Evolutionary conservation across 92 coral and sea anemone genomes (phyloP).

Genomic region (Epizoanthus stellaris): DNA sequence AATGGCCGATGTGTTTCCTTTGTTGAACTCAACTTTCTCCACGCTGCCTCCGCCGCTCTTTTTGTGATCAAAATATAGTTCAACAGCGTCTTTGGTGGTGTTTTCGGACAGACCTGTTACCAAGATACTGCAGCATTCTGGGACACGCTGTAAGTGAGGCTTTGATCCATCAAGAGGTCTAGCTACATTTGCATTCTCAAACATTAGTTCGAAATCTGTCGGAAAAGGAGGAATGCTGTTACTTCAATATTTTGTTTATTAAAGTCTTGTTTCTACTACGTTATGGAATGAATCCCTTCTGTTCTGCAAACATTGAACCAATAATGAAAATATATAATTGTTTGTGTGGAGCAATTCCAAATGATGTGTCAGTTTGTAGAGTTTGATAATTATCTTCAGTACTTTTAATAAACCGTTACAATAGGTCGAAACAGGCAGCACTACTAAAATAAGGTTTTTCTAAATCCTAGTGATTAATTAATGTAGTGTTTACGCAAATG

Average conservation of each 20-base stretch:
- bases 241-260: too few relatives aligned
- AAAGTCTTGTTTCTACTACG: too few relatives aligned
- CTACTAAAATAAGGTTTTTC: background rate
- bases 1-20: background rate
- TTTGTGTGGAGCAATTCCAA: too few relatives aligned
- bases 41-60: constrained; percentile 39
- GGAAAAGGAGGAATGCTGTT: background rate
- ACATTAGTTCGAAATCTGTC: constrained; percentile 10
- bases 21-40: background rate
- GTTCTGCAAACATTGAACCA: too few relatives aligned
- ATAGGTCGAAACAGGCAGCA: background rate
- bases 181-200: background rate
- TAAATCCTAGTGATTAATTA: too few relatives aligned
- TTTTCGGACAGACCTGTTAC: constrained; percentile 30
- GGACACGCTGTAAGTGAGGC: background rate
- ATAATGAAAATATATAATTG: too few relatives aligned
- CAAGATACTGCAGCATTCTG: constrained; percentile 11
- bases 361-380: too few relatives aligned
- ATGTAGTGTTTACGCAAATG: too few relatives aligned
- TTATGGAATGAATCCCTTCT: too few relatives aligned
- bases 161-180: constrained; percentile 13
- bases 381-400: too few relatives aligned
- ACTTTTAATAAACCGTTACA: too few relatives aligned
- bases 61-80: constrained; percentile 36
- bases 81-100: constrained; percentile 25